Conservation (phyloP, 2,113 vertebrate species). For the Onychostoma macrolepis region DNA sequence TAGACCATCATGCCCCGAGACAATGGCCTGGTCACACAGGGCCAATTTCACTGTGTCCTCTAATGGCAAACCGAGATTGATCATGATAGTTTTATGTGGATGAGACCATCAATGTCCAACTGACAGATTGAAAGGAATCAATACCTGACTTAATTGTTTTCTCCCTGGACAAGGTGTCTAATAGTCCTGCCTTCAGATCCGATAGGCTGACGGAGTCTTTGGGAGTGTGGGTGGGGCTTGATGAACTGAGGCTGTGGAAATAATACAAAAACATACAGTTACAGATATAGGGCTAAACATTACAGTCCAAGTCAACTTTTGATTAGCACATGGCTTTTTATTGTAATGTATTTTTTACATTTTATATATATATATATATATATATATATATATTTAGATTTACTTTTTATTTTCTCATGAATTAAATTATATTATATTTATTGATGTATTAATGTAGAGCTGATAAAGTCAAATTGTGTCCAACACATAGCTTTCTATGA, state of each 20-base stretch:
- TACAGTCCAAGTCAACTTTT: background rate
- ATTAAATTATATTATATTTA: too few relatives aligned
- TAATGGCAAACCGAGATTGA: conserved; percentile 43
- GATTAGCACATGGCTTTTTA: background rate
- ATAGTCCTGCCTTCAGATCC: conserved; percentile 77
- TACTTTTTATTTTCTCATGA: background rate
- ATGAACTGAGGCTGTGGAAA: conserved; percentile 79
- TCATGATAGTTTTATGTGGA: background rate
- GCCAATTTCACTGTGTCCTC: conserved; percentile 66
- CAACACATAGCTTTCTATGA: too few relatives aligned
- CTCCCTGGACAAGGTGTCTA: conserved; percentile 73
- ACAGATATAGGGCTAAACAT: background rate
- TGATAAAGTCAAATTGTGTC: too few relatives aligned
- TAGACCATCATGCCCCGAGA: conserved; percentile 66
- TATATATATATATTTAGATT: too few relatives aligned
- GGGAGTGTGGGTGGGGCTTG: conserved; percentile 83
- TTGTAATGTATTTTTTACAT: background rate
- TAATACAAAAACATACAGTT: conserved; percentile 34
- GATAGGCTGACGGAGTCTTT: conserved; percentile 77
- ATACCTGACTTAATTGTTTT: conserved; percentile 77
- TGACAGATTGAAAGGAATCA: background rate
- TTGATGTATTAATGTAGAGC: too few relatives aligned
- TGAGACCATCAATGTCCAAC: background rate
- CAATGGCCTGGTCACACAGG: conserved; percentile 57
- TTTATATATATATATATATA: background rate